phyloP scores from a whole-genome alignment of 2,888 invertebrate genomes.

The Tipula vernalis region DNA sequence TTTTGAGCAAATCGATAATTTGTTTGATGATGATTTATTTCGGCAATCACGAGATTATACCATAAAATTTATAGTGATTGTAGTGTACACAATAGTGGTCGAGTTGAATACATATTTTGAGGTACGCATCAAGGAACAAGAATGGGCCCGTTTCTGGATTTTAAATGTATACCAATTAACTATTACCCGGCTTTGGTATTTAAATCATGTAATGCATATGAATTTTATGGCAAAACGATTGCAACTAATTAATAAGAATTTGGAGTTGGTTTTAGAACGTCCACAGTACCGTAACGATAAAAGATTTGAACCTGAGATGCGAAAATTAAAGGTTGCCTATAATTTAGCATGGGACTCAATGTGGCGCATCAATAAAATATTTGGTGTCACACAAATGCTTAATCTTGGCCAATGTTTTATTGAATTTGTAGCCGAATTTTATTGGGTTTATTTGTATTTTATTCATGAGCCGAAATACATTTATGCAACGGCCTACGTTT shows the following conservation, averaged over 20 bases:
- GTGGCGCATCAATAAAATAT: background rate
- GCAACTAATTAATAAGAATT: background rate
- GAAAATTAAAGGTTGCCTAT: background rate
- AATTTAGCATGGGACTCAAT: background rate
- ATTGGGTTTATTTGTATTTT: background rate
- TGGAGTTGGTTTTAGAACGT: background rate
- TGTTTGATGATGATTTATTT: background rate
- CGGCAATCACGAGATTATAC: background rate
- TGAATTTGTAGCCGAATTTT: background rate
- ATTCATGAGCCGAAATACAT: background rate
- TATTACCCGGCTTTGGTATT: background rate
- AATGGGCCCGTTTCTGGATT: background rate
- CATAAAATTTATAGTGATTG: background rate
- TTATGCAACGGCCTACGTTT: background rate
- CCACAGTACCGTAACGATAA: background rate
- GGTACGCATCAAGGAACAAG: background rate
- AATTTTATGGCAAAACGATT: background rate
- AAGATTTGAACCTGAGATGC: background rate
- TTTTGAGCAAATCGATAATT: background rate
- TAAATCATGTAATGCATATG: background rate
- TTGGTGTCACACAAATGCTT: background rate
- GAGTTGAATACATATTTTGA: background rate
- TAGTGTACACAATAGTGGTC: background rate
- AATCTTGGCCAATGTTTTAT: background rate
- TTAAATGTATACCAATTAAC: background rate